Evolutionary conservation across 2,113 vertebrate species (phyloP).

Genomic region (Petromus typicus): DNA sequence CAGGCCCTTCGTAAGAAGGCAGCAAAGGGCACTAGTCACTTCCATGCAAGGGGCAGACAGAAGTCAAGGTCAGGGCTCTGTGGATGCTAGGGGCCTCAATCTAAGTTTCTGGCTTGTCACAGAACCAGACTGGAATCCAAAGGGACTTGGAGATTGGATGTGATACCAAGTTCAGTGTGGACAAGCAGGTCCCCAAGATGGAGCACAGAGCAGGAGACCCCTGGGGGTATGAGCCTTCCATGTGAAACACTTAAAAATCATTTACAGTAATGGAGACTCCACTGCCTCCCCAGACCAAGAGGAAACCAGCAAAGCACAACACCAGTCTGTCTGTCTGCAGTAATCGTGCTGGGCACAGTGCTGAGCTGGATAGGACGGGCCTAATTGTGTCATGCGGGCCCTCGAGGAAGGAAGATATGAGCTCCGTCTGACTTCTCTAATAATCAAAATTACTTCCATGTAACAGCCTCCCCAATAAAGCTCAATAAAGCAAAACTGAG

Average conservation of each 20-base stretch:
- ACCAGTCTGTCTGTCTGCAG: not conserved
- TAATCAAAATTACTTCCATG: constrained; percentile 63
- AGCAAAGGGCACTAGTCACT: too few relatives aligned
- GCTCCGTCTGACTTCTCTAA: constrained; percentile 38
- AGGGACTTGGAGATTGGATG: not conserved
- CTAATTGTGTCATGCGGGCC: not conserved
- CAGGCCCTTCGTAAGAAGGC: accelerated
- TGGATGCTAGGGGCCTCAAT: accelerated
- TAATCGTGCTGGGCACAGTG: accelerated
- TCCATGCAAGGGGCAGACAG: accelerated
- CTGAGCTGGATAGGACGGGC: accelerated
- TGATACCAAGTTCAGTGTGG: not conserved
- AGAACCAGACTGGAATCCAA: not conserved
- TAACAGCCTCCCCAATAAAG: constrained; percentile 30
- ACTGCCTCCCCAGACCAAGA: accelerated
- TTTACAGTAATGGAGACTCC: not conserved
- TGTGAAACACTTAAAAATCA: not conserved
- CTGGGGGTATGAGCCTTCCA: not conserved
- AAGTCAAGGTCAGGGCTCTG: not conserved
- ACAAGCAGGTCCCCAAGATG: not conserved
- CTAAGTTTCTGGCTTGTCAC: accelerated
- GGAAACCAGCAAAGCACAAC: accelerated
- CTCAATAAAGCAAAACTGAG: constrained; percentile 60
- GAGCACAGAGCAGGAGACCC: not conserved
- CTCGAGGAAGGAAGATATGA: constrained; percentile 67